Evolutionary conservation across 2,888 invertebrate genomes (phyloP).

Genomic region (Siphlonurus alternatus): DNA sequence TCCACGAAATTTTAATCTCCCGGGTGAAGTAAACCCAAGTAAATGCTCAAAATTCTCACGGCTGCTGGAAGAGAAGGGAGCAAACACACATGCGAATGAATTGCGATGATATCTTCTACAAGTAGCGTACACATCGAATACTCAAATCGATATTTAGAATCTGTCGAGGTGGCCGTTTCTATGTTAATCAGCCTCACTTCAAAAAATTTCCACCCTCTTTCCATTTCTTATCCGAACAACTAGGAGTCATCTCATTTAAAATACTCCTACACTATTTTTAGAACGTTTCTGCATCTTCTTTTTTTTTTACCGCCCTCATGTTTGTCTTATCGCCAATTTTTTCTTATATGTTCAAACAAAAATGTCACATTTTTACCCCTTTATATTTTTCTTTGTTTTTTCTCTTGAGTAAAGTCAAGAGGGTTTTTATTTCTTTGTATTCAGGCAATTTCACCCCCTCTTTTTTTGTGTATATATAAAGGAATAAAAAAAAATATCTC

Average conservation of each 20-base stretch:
- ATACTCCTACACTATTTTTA: neutral
- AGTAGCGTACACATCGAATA: too few relatives aligned
- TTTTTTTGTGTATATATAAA: neutral
- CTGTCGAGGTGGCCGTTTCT: too few relatives aligned
- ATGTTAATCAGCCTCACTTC: too few relatives aligned
- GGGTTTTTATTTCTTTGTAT: neutral
- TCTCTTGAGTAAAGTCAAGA: neutral
- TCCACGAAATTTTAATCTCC: too few relatives aligned
- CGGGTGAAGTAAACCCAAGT: too few relatives aligned
- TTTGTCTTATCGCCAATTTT: neutral
- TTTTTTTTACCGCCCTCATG: neutral
- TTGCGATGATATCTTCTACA: too few relatives aligned
- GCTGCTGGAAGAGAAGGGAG: too few relatives aligned
- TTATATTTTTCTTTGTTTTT: neutral
- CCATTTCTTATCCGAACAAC: too few relatives aligned
- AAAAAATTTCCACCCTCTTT: too few relatives aligned
- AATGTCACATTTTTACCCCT: neutral
- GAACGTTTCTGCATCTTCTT: neutral
- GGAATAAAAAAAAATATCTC: neutral
- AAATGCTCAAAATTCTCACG: too few relatives aligned
- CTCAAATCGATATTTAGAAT: too few relatives aligned
- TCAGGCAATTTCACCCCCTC: neutral
- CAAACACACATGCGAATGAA: too few relatives aligned
- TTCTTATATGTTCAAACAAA: neutral
- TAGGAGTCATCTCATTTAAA: neutral